Conservation (phyloP, 2,888 invertebrate genomes). For the Phragmatobia fuliginosa region DNA sequence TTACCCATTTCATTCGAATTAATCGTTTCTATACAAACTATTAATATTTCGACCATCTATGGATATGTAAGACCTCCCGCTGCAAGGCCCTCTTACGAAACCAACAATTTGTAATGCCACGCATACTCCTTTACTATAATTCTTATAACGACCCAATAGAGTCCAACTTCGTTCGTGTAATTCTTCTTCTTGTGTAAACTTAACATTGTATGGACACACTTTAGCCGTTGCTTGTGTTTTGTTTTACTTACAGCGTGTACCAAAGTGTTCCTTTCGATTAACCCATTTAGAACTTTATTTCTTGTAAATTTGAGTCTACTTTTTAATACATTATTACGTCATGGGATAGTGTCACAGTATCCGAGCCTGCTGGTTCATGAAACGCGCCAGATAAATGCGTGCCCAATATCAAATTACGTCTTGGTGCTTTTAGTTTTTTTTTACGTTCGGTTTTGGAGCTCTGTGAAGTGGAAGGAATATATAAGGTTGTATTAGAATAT, state of each 20-base stretch:
- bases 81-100: conserved; percentile 64
- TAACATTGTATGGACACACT: conserved; percentile 53
- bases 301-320: conserved; percentile 39
- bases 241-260: conserved; percentile 70
- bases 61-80: conserved; percentile 72
- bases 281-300: conserved; percentile 55
- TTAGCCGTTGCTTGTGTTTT: conserved; percentile 70
- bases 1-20: conserved; percentile 64
- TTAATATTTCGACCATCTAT: conserved; percentile 71
- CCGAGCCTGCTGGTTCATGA: conserved; percentile 75
- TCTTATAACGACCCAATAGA: conserved; percentile 53
- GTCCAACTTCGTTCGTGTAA: conserved; percentile 52
- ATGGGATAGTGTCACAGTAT: conserved; percentile 78
- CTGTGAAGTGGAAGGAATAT: conserved; percentile 50
- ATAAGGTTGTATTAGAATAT: conserved; percentile 37
- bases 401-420: conserved; percentile 78
- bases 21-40: conserved; percentile 67
- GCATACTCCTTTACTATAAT: conserved; percentile 27
- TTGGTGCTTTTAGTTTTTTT: conserved; percentile 55
- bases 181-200: conserved; percentile 29
- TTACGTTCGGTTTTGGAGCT: conserved; percentile 59
- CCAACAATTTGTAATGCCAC: conserved; percentile 35
- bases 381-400: conserved; percentile 82
- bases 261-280: conserved; percentile 43
- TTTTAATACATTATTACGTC: conserved; percentile 40